Base-by-base conservation (phyloP, 2,113 vertebrate species). In the Rhodinocichla rosea region DNA sequence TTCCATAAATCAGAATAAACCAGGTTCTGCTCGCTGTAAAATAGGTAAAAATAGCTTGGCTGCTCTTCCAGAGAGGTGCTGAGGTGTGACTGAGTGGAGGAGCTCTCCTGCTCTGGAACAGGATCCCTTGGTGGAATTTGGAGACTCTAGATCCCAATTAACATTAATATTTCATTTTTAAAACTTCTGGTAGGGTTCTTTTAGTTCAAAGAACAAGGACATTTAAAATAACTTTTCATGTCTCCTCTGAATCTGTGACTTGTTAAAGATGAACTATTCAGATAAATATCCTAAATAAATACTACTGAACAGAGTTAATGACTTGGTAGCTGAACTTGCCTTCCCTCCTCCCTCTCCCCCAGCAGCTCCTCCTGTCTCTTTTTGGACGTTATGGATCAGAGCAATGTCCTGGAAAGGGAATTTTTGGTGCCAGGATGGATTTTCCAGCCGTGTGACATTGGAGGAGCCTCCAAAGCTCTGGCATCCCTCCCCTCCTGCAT, bases 121-220 rank as follows among this genome's bases (percentile, higher is more conserved):
- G 47, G 9, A 24, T 39, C 10, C 3, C 1, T 9, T 9, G 45
- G 28, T 87, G 68, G 37, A 49, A 57, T 91, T 35, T 45, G 30
- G 11, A 39, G 14, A 10, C 55, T 63, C 16, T n/a, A 20, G 16
- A 5, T 45, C 50, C 45, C 33, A 27, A 82, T 52, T 56, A 19
- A n/a, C 53, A 39, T 56, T 7, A 9, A 1, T 40, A 6, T 47
- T 80, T 56, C 30, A 9, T 3, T 92, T 63, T 33, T 40, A 13
- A 49, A 60, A n/a, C 11, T 77, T 77, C 47, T 62, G 16, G 4
- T 26, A 33, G 49, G 6, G 17, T 57, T 52, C 7, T 68, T 87
- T 44, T 15, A 7, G 42, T 32, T 21, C 5, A 0, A 35, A 44
- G 24, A 67, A 18, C 2, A 44, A 44, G 10, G 9, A 1, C 22